A percentile compares a stretch with the other conserved stretches of the same genome.
phyloP scores from a whole-genome alignment of 2,888 invertebrate genomes.

The Crepidodera aurea region DNA sequence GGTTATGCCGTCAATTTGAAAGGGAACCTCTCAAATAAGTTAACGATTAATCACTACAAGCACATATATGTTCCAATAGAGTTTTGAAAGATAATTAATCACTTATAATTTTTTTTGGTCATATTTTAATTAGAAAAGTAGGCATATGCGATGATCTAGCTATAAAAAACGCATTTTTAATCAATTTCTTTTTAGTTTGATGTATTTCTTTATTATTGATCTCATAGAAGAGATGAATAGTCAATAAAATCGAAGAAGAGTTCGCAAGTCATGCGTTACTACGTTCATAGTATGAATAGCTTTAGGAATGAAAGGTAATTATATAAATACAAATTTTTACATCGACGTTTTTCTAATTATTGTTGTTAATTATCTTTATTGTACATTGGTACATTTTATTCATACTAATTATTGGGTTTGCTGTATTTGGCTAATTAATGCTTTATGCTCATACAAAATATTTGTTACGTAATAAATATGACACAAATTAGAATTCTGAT shows the following conservation, averaged over 20 bases:
- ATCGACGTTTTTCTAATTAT: no score
- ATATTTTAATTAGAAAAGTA: conserved; percentile 14
- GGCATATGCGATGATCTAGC: conserved; percentile 8
- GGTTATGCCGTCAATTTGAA: neutral
- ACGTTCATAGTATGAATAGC: no score
- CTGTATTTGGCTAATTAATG: no score
- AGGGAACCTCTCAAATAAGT: conserved; percentile 11
- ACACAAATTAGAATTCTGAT: no score
- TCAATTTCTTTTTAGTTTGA: conserved; percentile 1
- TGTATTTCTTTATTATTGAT: neutral
- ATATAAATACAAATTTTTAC: no score
- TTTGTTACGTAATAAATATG: no score
- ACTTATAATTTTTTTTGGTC: conserved; percentile 16
- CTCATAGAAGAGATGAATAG: neutral
- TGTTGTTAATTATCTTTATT: no score
- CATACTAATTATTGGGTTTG: no score
- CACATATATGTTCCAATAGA: conserved; percentile 6
- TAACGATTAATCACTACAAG: conserved; percentile 14
- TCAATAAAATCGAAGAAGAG: neutral
- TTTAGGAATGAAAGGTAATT: no score
- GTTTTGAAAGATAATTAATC: conserved; percentile 13
- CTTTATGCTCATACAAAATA: no score
- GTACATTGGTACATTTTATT: no score
- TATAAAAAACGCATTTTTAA: conserved; percentile 1
- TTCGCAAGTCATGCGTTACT: no score